phyloP scores from a whole-genome alignment of 2,113 vertebrate genomes.

The Pavo muticus region DNA sequence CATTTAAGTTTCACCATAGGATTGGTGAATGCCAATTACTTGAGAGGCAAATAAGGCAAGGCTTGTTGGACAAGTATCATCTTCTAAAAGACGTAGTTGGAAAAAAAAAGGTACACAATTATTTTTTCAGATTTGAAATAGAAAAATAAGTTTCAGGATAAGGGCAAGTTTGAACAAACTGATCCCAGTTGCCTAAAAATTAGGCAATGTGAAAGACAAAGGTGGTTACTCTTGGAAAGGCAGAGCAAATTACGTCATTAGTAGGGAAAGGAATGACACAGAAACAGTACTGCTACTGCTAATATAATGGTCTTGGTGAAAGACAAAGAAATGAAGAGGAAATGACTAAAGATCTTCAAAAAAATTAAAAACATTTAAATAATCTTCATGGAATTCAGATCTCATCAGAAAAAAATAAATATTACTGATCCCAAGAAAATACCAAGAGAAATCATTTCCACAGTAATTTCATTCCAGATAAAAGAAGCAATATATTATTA shows the following conservation, averaged over 20 bases:
- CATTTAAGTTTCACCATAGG: not conserved
- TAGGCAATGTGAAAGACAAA: not conserved
- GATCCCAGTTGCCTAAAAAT: not conserved
- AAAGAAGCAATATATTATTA: conserved; percentile 12
- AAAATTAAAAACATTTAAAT: too few relatives aligned
- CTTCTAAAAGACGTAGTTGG: not conserved
- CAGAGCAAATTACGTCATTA: not conserved
- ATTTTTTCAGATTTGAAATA: not conserved
- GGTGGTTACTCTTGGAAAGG: not conserved
- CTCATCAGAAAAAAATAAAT: not conserved
- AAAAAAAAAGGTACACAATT: not conserved
- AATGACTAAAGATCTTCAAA: not conserved
- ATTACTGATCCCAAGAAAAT: conserved; percentile 32
- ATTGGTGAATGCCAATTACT: not conserved
- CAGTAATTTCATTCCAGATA: not conserved
- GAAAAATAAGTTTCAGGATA: not conserved
- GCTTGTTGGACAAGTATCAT: not conserved
- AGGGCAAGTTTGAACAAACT: not conserved
- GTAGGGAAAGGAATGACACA: not conserved
- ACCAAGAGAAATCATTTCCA: not conserved
- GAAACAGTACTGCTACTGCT: not conserved
- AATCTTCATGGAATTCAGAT: too few relatives aligned
- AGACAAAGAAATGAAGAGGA: not conserved
- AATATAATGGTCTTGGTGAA: conserved; percentile 2
- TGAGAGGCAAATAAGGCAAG: not conserved